Percentiles rank a stretch among this genome's conserved stretches.
Evolutionary conservation across 2,888 invertebrate species (phyloP).

Genomic region (Axea sp.): DNA sequence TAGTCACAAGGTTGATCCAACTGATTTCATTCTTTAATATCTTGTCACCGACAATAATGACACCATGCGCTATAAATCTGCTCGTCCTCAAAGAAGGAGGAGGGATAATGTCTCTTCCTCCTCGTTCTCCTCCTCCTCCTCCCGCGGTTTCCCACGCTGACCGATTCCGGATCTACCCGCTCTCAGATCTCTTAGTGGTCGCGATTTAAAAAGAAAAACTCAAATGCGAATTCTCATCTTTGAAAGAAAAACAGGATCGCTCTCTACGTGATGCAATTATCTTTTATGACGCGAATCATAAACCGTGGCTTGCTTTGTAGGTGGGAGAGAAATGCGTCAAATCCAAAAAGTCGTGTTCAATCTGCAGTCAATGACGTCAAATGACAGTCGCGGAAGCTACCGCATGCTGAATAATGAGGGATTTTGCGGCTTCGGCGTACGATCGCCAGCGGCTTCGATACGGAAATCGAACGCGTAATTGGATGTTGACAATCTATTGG

Average conservation of each 20-base stretch:
- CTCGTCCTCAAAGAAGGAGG: background rate
- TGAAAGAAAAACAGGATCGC: slow-evolving; percentile 37
- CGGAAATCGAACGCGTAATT: slow-evolving; percentile 48
- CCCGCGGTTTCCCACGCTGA: slow-evolving; percentile 44
- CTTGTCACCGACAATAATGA: no score
- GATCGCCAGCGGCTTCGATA: slow-evolving; percentile 23
- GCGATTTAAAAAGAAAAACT: slow-evolving; percentile 27
- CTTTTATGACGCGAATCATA: slow-evolving; percentile 14
- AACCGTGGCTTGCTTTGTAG: background rate
- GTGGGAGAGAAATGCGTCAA: background rate
- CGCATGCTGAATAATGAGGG: slow-evolving; percentile 24
- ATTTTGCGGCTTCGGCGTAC: slow-evolving; percentile 27
- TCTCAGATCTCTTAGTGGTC: slow-evolving; percentile 9
- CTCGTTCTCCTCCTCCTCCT: slow-evolving; percentile 9
- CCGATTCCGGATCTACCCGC: slow-evolving; percentile 35
- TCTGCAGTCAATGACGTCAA: slow-evolving; percentile 26
- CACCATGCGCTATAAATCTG: slow-evolving; percentile 43
- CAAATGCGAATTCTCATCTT: slow-evolving; percentile 12
- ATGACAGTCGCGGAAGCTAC: slow-evolving; percentile 28
- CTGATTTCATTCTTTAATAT: no score
- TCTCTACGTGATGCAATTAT: slow-evolving; percentile 52
- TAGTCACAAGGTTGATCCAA: no score
- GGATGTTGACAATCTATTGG: slow-evolving; percentile 53
- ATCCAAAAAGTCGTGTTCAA: slow-evolving; percentile 40
- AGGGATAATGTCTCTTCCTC: slow-evolving; percentile 3